Evolutionary conservation across 2,113 vertebrate genomes (phyloP).

Genomic region (Fulica atra): DNA sequence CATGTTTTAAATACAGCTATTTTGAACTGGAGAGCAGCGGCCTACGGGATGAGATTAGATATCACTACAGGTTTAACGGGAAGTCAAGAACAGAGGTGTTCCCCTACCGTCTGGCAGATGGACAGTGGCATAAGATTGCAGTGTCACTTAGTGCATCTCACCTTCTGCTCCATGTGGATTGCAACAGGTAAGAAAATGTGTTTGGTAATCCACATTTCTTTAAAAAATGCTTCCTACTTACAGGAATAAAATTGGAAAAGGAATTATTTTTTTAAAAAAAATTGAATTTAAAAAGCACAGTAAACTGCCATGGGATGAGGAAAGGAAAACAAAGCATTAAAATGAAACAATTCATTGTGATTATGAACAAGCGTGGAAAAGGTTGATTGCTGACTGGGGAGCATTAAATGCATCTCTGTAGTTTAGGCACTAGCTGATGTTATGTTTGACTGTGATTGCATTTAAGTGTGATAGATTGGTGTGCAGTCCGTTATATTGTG

Average conservation of each 20-base stretch:
- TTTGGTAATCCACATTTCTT: neutral
- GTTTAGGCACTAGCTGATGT: conserved; percentile 30
- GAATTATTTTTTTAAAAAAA: neutral
- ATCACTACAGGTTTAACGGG: conserved; percentile 88
- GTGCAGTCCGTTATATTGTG: conserved; percentile 26
- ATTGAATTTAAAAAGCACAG: neutral
- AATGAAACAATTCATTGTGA: conserved; percentile 48
- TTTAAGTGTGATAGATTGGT: conserved; percentile 61
- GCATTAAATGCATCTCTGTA: conserved; percentile 53
- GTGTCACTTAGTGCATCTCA: conserved; percentile 89
- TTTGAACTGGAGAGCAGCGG: conserved; percentile 97
- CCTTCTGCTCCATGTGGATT: conserved; percentile 90
- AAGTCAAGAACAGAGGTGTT: conserved; percentile 89
- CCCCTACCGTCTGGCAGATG: conserved; percentile 91
- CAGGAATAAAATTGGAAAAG: neutral
- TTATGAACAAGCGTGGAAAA: conserved; percentile 68
- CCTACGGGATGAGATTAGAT: conserved; percentile 90
- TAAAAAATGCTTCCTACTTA: neutral
- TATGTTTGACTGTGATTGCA: conserved; percentile 57
- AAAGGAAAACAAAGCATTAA: conserved; percentile 69
- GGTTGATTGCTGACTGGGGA: conserved; percentile 73
- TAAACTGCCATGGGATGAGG: neutral
- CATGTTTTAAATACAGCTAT: conserved; percentile 78
- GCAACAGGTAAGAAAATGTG: conserved; percentile 84
- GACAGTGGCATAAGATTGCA: conserved; percentile 90